Base-by-base conservation (phyloP, 2,888 invertebrate species). In the Volucella inflata region DNA sequence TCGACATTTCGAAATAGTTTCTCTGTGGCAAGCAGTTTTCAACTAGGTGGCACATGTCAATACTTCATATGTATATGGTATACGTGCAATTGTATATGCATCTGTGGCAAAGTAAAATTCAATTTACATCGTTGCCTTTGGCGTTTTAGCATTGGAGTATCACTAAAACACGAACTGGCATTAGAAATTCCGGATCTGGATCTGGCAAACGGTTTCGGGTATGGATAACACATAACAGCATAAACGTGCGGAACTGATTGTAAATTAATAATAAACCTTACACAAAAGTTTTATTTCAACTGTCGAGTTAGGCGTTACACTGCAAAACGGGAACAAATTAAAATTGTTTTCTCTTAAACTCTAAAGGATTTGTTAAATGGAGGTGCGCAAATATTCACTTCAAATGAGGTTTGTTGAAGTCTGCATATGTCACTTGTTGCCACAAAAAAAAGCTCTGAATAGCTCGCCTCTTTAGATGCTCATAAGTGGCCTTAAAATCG, bases 121-220 rank as follows among this genome's bases (percentile, higher is more conserved):
- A 83, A 83, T 83, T 83, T 74, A 62, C 62, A 83, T 74, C 64
- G 62, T 78, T 78, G 83, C 83, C 78, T 40, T 74, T 72, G 68
- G 78, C 74, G 36, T 51, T 68, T 46, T 57, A 30, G 50, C 21
- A 68, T 53, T 65, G 40, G 3, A 48, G 60, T 62, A 77, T 77
- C 67, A 77, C 46, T 55, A 51, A 78, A 77, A 83, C 72, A 83
- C 44, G 55, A 30, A 16, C 64, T 44, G 36, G n/a, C 50, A 78
- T 78, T 72, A 68, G 67, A 68, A 60, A 83, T 78, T 59, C 67
- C 17, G 42, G 10, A 65, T 42, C 30, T 10, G 36, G 30, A 30
- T 30, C 30, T 30, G 30, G 30, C 30, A 30, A 30, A 4, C 30
- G 30, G 1, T 30, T 30, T 6, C 30, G 30, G 4, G 6, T 30